phyloP scores from a whole-genome alignment of 2,797 vertebrate genomes.

The Gymnocypris eckloni region DNA sequence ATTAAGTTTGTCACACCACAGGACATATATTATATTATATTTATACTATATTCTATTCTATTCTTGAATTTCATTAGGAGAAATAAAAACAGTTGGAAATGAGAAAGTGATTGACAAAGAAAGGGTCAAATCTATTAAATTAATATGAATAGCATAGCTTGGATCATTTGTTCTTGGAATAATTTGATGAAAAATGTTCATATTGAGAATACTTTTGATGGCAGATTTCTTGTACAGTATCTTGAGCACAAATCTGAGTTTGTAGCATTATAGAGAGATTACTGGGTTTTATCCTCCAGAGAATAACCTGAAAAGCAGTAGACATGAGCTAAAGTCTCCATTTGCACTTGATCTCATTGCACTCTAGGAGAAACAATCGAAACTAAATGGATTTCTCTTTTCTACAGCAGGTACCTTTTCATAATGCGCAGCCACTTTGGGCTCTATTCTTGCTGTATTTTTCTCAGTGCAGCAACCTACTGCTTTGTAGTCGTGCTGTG shows the following conservation, averaged over 20 bases:
- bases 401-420: not conserved
- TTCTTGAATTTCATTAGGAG: not conserved
- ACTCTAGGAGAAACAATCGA: not conserved
- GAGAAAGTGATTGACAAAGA: not conserved
- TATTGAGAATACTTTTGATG: not conserved
- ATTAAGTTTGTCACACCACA: not conserved
- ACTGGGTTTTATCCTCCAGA: not conserved
- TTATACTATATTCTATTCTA: not conserved
- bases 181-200: not conserved
- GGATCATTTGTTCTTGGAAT: not conserved
- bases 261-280: not conserved
- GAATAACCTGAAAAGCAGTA: not conserved
- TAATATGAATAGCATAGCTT: not conserved
- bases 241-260: not conserved
- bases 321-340: not conserved
- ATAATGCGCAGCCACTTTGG: not conserved
- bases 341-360: not conserved
- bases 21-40: not conserved
- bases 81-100: not conserved
- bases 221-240: not conserved
- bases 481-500: conserved; percentile 49
- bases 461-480: conserved; percentile 30
- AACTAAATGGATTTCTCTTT: conserved; percentile 6
- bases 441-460: conserved; percentile 46
- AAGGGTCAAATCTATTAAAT: not conserved